These are phyloP conservation scores for Acronicta psi DNA, from an alignment of 2,888 invertebrate genomes.

Conservation along the genomic window DNA sequence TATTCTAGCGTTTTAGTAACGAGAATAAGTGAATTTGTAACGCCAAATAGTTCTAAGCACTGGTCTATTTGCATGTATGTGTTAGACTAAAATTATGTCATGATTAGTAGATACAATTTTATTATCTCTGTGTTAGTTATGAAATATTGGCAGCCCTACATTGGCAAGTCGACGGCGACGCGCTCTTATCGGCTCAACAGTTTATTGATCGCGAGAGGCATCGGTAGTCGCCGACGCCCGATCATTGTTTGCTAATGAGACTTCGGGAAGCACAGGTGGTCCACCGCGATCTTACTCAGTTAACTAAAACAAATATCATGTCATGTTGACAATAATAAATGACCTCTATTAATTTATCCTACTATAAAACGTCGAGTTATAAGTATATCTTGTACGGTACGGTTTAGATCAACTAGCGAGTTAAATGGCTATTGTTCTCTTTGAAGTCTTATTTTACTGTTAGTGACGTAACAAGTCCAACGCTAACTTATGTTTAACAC, in stretches of 20 bases:
- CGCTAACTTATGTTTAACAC: slow-evolving; percentile 38
- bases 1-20: too few species aligned
- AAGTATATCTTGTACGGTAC: slow-evolving; percentile 26
- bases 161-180: slow-evolving; percentile 35
- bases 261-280: slow-evolving; percentile 74
- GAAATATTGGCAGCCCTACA: slow-evolving; percentile 52
- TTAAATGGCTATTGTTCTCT: slow-evolving; percentile 45
- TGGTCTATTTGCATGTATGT: too few species aligned
- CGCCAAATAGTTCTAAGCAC: too few species aligned
- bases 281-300: slow-evolving; percentile 61
- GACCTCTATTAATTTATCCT: slow-evolving; percentile 66
- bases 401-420: slow-evolving; percentile 41
- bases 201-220: slow-evolving; percentile 74
- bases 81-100: neutral
- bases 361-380: slow-evolving; percentile 31
- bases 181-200: slow-evolving; percentile 66
- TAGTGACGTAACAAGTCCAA: slow-evolving; percentile 37
- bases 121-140: slow-evolving; percentile 13
- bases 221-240: slow-evolving; percentile 65
- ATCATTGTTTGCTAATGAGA: slow-evolving; percentile 87
- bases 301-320: slow-evolving; percentile 76
- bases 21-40: too few species aligned
- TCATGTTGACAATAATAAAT: slow-evolving; percentile 69
- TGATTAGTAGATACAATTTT: slow-evolving; percentile 8
- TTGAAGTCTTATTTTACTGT: slow-evolving; percentile 31